These are phyloP conservation scores for Camponotus vicinus DNA, from an alignment of 1,140 invertebrate species.

Conservation along the genomic window DNA sequence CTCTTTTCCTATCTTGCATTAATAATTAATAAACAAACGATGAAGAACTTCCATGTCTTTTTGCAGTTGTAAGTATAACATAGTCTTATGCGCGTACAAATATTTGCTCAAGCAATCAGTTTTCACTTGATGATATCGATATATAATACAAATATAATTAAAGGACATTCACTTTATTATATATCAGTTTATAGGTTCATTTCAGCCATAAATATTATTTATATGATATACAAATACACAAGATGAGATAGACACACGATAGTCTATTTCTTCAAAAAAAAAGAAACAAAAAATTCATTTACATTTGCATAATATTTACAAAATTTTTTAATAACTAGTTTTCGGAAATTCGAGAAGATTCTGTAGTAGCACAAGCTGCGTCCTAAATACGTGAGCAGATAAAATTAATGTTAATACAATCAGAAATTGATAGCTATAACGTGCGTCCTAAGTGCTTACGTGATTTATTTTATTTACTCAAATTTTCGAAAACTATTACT, in stretches of 20 bases:
- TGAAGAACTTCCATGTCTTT: neutral
- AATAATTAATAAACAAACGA: neutral
- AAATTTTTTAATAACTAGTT: slow-evolving; percentile 64
- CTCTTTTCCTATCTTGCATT: neutral
- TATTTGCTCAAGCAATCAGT: neutral
- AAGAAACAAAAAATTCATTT: neutral
- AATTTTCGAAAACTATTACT: slow-evolving; percentile 70
- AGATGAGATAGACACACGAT: slow-evolving; percentile 41
- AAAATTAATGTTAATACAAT: slow-evolving; percentile 3
- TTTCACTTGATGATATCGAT: slow-evolving; percentile 38
- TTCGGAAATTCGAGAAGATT: slow-evolving; percentile 71
- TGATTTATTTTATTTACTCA: slow-evolving; percentile 44
- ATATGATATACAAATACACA: slow-evolving; percentile 65
- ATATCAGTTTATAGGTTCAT: slow-evolving; percentile 40
- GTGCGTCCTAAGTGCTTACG: neutral
- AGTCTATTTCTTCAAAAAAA: slow-evolving; percentile 14
- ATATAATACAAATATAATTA: slow-evolving; percentile 40
- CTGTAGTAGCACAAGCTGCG: neutral
- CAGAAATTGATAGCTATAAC: neutral
- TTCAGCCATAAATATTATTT: slow-evolving; percentile 48
- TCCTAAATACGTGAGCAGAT: neutral
- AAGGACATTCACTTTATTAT: slow-evolving; percentile 64
- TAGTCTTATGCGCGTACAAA: neutral
- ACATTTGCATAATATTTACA: slow-evolving; percentile 66
- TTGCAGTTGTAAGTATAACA: slow-evolving; percentile 18